Base-by-base conservation (phyloP, 1,140 invertebrate genomes). In the Ruditapes philippinarum region DNA sequence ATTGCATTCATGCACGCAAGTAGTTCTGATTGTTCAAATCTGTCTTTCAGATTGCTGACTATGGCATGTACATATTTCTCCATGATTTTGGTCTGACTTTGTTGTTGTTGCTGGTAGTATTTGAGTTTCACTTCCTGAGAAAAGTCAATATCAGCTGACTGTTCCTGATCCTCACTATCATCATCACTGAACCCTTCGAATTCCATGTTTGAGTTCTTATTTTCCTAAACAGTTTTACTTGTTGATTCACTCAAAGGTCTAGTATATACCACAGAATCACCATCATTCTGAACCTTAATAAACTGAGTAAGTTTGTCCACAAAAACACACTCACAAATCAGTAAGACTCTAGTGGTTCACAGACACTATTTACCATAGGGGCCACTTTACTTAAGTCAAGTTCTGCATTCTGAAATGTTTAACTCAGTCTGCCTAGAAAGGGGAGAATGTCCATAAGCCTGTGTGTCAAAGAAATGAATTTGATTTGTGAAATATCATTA, bases 391-490 rank as follows among this genome's bases (percentile, higher is more conserved):
- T 65, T 40, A 54, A 51, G 51, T 54, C 51, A 17, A 54, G 4
- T 28, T 2, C 28, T 31, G 51, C 17, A 5, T 7, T 17, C 25
- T 79, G 76, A 33, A 79, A 79, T 57, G n/a, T 14, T 36, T 79
- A 28, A 57, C 14, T n/a, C 17, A 79, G 25, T 4, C 76, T 45
- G 17, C 76, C 42, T 31, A 51, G 7, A 14, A 78, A 78, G 11
- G 74, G 74, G 3, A 49, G 28, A 19, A 80, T 80, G 51, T 80
- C 78, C 78, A 80, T 80, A 3, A 80, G 38, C 9, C 57, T 7
- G 36, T 80, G 78, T 3, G 78, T 80, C 14, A 80, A 45, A 3
- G 78, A 45, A 33, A 80, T 80, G 45, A 80, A 80, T 19, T 60
- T 25, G 36, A 14, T 57, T 51, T 80, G 78, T 17, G 14, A n/a